These are phyloP conservation scores for Rotaria socialis DNA, from an alignment of 2,888 invertebrate genomes.

Conservation along the genomic window DNA sequence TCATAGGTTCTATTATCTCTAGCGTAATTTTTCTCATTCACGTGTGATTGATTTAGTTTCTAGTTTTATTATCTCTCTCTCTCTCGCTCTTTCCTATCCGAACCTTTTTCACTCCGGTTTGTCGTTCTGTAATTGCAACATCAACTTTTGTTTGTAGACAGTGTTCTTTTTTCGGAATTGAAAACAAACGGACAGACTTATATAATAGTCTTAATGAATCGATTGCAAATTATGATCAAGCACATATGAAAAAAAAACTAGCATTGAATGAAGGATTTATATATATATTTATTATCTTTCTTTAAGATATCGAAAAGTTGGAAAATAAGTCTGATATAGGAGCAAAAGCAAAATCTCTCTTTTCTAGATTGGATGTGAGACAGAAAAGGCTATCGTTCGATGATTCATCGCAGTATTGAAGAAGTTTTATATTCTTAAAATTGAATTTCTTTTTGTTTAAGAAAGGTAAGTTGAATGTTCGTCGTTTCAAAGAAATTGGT, in stretches of 20 bases:
- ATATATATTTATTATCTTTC: neutral
- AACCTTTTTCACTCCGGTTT: neutral
- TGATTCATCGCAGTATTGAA: too few species aligned
- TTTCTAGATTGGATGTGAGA: too few species aligned
- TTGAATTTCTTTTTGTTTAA: neutral
- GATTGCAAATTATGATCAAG: neutral
- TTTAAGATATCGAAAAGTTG: neutral
- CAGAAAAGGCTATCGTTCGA: too few species aligned
- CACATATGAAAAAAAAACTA: too few species aligned
- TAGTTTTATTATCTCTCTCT: neutral
- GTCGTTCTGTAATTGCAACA: neutral
- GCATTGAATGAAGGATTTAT: neutral
- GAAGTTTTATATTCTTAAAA: too few species aligned
- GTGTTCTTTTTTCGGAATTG: neutral
- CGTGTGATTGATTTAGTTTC: neutral
- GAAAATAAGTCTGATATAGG: neutral
- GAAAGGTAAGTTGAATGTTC: slow-evolving; percentile 13
- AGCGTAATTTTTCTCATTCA: slow-evolving; percentile 21
- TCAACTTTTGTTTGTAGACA: slow-evolving; percentile 21
- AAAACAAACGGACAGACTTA: slow-evolving; percentile 14
- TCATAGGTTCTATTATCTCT: neutral
- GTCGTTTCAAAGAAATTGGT: neutral
- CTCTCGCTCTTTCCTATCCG: neutral
- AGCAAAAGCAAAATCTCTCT: neutral
- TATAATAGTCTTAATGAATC: neutral